Conservation (phyloP, 1,140 invertebrate genomes). For the Amphibalanus amphitrite region DNA sequence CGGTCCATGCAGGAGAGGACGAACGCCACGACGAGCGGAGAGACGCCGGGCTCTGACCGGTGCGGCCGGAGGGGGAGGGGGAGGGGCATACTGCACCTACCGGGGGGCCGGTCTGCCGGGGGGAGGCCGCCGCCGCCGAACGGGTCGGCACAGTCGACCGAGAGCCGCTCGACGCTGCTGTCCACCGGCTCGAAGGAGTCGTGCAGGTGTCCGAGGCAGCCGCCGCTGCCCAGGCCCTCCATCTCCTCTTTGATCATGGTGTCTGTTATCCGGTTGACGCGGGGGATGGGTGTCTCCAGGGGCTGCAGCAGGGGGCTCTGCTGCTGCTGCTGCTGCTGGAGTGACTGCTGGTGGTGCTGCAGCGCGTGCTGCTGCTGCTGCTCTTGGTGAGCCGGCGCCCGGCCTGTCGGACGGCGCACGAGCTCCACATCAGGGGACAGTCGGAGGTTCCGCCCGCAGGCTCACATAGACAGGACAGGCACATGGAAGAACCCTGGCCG, state of each 20-base stretch:
- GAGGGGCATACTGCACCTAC: background rate
- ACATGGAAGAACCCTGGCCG: too few species aligned
- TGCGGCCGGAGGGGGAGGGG: too few species aligned
- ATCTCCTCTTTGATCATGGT: background rate
- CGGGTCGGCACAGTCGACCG: background rate
- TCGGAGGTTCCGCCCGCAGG: background rate
- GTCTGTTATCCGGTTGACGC: background rate
- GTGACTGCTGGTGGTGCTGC: constrained; percentile 15
- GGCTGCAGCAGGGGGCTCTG: constrained; percentile 10
- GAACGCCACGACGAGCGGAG: too few species aligned
- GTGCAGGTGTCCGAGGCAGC: background rate
- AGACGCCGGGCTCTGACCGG: too few species aligned
- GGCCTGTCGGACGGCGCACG: background rate
- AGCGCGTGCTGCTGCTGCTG: constrained; percentile 13
- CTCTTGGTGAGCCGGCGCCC: background rate
- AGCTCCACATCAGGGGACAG: background rate
- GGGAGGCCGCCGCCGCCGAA: background rate
- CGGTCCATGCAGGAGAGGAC: too few species aligned
- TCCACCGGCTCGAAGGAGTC: background rate
- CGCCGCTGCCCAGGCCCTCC: background rate
- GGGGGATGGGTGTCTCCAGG: background rate
- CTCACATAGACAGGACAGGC: too few species aligned
- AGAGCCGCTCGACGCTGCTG: background rate
- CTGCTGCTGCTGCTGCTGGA: constrained; percentile 13
- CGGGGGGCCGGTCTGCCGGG: too few species aligned